A percentile compares a stretch with the other conserved stretches of the same genome.
These are phyloP conservation scores for Scomberomorus guttatus DNA, from an alignment of 2,797 vertebrate genomes.

Conservation along the genomic window DNA sequence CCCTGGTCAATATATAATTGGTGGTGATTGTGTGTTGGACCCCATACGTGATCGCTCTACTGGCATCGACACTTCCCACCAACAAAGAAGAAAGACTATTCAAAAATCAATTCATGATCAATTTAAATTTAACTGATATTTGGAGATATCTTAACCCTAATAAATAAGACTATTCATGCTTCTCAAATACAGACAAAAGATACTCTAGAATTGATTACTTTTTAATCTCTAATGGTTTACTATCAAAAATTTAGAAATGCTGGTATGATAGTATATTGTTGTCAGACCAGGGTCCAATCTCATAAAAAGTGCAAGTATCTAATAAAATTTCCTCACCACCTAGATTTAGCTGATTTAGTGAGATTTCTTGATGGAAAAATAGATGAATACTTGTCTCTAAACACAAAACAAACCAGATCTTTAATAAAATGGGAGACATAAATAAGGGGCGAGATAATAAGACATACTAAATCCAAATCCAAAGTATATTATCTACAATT, in stretches of 20 bases:
- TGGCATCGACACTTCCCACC: no score
- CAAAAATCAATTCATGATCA: no score
- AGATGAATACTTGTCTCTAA: no score
- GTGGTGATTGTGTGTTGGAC: no score
- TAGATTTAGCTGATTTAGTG: background rate
- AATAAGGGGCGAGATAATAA: conserved; percentile 27
- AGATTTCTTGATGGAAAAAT: background rate
- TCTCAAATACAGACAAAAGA: background rate
- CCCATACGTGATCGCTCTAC: no score
- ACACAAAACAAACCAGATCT: no score
- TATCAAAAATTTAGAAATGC: no score
- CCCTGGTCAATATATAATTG: no score
- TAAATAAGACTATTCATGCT: no score
- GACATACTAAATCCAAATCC: background rate
- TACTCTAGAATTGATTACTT: background rate
- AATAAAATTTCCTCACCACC: background rate
- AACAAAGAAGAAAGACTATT: no score
- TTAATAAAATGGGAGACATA: background rate
- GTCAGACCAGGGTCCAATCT: background rate
- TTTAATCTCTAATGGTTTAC: background rate
- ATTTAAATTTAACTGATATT: background rate
- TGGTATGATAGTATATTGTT: background rate
- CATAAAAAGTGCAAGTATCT: background rate
- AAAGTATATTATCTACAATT: background rate
- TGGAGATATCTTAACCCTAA: no score